Evolutionary conservation across 2,113 vertebrate genomes (phyloP).

Genomic region (Cinclus mexicanus): DNA sequence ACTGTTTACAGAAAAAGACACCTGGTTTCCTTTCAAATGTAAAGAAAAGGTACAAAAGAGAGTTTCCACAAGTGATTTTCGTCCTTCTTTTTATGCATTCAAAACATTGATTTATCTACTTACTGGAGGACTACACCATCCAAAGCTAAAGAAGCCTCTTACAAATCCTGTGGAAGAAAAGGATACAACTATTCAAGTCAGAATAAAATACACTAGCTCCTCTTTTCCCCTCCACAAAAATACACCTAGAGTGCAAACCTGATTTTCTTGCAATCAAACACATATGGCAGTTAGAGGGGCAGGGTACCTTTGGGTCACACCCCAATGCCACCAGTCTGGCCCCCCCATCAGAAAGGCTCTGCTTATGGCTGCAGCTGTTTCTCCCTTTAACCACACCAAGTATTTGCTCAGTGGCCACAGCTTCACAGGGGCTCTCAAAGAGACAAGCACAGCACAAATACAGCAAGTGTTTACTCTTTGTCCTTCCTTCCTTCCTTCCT

Average conservation of each 20-base stretch:
- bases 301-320: not conserved
- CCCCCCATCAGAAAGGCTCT: not conserved
- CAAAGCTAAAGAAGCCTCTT: conserved; percentile 5
- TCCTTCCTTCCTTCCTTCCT: not conserved
- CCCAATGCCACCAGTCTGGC: not conserved
- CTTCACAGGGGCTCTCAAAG: not conserved
- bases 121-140: not conserved
- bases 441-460: not conserved
- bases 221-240: not conserved
- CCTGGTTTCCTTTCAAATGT: conserved; percentile 1
- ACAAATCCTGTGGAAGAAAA: conserved; percentile 21
- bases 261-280: not conserved
- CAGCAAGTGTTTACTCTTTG: not conserved
- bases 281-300: not conserved
- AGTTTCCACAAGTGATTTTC: conserved; percentile 38
- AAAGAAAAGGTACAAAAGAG: conserved; percentile 7
- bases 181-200: conserved; percentile 4
- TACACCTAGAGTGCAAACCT: not conserved
- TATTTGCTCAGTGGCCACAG: not conserved
- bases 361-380: not conserved
- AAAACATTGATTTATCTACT: not conserved
- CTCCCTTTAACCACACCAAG: not conserved
- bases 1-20: not conserved
- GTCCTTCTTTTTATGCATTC: conserved; percentile 7
- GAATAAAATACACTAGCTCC: not conserved